A percentile compares a stretch with the other conserved stretches of the same genome.
These are phyloP conservation scores for Sanderia malayensis DNA, from an alignment of 30 jellyfish, hydroid and myxozoan genomes.

Conservation along the genomic window DNA sequence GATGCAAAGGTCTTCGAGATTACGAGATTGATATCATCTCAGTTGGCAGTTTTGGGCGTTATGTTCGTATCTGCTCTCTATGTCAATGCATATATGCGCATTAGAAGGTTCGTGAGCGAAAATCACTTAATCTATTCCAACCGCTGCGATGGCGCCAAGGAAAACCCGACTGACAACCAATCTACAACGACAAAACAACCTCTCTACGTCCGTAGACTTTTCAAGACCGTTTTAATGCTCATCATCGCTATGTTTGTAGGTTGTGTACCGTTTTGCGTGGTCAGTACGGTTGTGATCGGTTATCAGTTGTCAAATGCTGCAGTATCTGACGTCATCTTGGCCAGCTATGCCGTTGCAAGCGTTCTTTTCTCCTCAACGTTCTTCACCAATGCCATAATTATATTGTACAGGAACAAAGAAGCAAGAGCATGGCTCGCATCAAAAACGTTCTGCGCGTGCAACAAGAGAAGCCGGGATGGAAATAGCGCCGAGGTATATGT, in stretches of 20 bases:
- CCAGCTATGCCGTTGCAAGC: neutral
- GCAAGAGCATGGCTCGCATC: neutral
- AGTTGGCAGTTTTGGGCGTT: too few species aligned
- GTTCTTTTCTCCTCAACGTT: neutral
- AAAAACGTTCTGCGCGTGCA: too few species aligned
- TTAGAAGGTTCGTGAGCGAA: neutral
- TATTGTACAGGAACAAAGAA: neutral
- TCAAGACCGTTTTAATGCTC: neutral
- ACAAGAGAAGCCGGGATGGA: too few species aligned
- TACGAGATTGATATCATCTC: too few species aligned
- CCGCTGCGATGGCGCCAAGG: too few species aligned
- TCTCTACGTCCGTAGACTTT: neutral
- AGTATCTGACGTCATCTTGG: neutral
- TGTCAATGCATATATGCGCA: neutral
- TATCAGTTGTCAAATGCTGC: neutral
- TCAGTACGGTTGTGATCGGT: neutral
- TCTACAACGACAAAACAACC: too few species aligned
- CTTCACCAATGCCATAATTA: neutral
- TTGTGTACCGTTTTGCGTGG: neutral
- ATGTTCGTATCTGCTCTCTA: neutral
- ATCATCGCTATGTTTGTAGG: neutral
- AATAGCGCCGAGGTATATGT: too few species aligned
- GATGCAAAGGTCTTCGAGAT: neutral
- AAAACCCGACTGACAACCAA: too few species aligned
- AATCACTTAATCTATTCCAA: too few species aligned